Evolutionary conservation across 92 coral and sea anemone genomes (phyloP), one percentile per base, ranked within the genome.

Genomic region (Parazoanthus swiftii): DNA sequence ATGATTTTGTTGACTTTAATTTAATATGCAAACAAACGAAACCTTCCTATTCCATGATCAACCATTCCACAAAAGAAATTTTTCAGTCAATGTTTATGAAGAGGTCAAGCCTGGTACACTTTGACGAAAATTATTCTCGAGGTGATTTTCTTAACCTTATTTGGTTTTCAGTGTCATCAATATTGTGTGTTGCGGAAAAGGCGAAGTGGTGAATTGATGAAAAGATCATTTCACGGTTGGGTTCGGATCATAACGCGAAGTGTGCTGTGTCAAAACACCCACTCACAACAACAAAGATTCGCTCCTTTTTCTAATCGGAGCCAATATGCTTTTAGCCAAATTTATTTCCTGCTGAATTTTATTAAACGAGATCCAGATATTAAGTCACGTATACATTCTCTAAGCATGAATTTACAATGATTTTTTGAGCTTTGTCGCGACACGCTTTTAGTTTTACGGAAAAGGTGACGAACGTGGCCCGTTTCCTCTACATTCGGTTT

Each of bases 131-230:
- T 56, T 18, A 6, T 58, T 65, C 73, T 80, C 23, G 6, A 56
- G 42, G 48, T 11, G 13, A 37, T 51, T 29, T 83, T 33, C 59
- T 68, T 46, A 29, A 84, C 87, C 87, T 33, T 43, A 84, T 84
- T 84, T 84, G 87, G 87, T 44, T 84, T 72, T 84, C 79, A 21
- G 79, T 15, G 43, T 15, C 48, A 46, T 82, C n/a, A 37, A 83
- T 70, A 70, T 71, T 83, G 78, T 70, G n/a, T 70, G 77, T 8
- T 5, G 42, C 86, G 86, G 86, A 83, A 83, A 48, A 44, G 63
- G 67, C 66, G 26, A 70, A 84, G 79, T 43, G 77, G 63, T 29
- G 77, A 83, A 68, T 43, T n/a, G 65, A 43, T 38, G 54, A 39
- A 63, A 66, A 35, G 38, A 76, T 37, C 80, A 76, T 76, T 76